Conservation (phyloP, 2,888 invertebrate species). For the Drosophila rubida region DNA sequence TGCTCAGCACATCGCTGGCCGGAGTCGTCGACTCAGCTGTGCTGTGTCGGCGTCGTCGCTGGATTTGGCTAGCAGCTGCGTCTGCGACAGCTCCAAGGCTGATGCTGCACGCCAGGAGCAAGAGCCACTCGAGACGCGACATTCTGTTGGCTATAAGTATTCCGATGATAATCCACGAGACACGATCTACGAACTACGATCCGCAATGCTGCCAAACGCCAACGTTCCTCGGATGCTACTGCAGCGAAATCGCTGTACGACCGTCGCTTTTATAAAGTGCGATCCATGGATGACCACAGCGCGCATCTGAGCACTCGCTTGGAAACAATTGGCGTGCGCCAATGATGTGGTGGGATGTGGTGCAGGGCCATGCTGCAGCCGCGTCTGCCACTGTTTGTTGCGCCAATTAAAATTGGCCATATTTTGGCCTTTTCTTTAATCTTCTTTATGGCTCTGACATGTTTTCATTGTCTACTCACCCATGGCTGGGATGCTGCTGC, state of each 20-base stretch:
- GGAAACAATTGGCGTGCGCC: conserved; percentile 83
- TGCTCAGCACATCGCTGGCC: not conserved
- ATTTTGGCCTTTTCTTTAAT: conserved; percentile 52
- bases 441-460: conserved; percentile 72
- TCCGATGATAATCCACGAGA: conserved; percentile 30
- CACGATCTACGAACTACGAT: conserved; percentile 30
- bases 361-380: conserved; percentile 7
- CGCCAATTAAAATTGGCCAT: conserved; percentile 69
- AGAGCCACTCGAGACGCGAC: conserved; percentile 67
- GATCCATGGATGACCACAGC: conserved; percentile 20
- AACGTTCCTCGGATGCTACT: conserved; percentile 74
- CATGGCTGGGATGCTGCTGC: conserved; percentile 58
- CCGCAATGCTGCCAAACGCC: conserved; percentile 34
- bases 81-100: conserved; percentile 29
- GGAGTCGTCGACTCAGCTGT: not conserved
- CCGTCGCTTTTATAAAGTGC: conserved; percentile 83
- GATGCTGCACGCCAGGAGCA: conserved; percentile 63
- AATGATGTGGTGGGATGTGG: conserved; percentile 51
- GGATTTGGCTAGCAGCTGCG: conserved; percentile 49
- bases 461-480: conserved; percentile 81
- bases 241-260: conserved; percentile 75
- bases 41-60: conserved; percentile 65
- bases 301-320: conserved; percentile 69
- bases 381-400: conserved; percentile 34
- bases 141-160: conserved; percentile 35